Conservation (phyloP, 2,113 vertebrate genomes). For the Physeter macrocephalus region DNA sequence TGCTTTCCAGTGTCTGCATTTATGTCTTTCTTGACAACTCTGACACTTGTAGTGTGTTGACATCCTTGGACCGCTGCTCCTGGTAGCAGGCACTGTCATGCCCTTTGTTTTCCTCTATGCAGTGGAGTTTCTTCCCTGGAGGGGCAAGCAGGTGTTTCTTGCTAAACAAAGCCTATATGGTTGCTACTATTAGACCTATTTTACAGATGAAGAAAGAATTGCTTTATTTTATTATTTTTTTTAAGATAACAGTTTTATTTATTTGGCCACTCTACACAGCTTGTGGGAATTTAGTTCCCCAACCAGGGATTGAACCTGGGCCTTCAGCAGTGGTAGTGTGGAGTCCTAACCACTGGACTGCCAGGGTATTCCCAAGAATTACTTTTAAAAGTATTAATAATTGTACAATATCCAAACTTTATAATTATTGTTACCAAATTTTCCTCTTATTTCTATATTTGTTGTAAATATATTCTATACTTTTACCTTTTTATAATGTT, state of each 20-base stretch:
- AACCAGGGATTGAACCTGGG: neutral
- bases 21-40: neutral
- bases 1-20: too few species aligned
- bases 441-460: neutral
- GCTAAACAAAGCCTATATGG: neutral
- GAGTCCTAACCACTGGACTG: neutral
- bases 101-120: neutral
- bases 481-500: neutral
- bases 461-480: neutral
- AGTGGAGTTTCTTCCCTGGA: fast-evolving
- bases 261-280: neutral
- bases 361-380: neutral
- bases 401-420: neutral
- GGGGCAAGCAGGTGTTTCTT: neutral
- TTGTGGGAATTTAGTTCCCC: neutral
- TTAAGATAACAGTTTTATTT: neutral
- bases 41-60: neutral
- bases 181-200: neutral
- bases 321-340: neutral
- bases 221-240: neutral
- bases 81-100: neutral
- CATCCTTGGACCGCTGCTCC: fast-evolving
- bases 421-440: neutral
- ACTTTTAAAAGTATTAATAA: neutral
- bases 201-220: neutral